These are phyloP conservation scores for Meda fulgida DNA, from an alignment of 2,797 vertebrate genomes.

Conservation along the genomic window DNA sequence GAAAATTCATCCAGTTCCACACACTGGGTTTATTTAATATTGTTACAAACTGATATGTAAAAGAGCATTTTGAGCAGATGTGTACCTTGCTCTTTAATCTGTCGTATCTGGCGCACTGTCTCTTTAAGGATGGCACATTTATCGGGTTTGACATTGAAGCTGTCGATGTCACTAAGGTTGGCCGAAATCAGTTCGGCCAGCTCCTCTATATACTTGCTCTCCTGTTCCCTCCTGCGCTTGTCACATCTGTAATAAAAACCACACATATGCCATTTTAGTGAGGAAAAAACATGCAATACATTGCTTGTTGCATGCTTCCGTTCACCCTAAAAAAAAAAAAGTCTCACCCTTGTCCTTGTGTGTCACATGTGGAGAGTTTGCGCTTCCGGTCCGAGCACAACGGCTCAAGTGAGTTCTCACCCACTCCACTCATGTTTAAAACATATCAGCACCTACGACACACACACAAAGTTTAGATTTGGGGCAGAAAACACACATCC, in stretches of 20 bases:
- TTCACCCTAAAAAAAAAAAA: slow-evolving; percentile 24
- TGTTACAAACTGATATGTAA: slow-evolving; percentile 9
- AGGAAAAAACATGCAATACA: neutral
- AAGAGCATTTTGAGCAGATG: slow-evolving; percentile 1
- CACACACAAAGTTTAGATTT: slow-evolving; percentile 7
- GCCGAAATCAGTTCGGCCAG: slow-evolving; percentile 98
- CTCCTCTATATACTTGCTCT: slow-evolving; percentile 99
- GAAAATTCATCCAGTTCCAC: slow-evolving; percentile 64
- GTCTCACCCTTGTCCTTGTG: slow-evolving; percentile 86
- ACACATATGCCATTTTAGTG: slow-evolving; percentile 13
- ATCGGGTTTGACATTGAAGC: slow-evolving; percentile 99
- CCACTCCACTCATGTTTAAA: slow-evolving; percentile 92
- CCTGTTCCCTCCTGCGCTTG: slow-evolving; percentile 96
- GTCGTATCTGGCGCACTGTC: slow-evolving; percentile 97
- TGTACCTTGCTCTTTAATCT: slow-evolving; percentile 99
- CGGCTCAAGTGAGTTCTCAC: slow-evolving; percentile 91
- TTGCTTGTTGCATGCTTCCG: too few species aligned
- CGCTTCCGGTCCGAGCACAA: slow-evolving; percentile 92
- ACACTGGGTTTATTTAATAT: slow-evolving; percentile 50
- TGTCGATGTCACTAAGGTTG: slow-evolving; percentile 98
- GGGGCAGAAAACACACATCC: slow-evolving; percentile 9
- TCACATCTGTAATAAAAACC: slow-evolving; percentile 83
- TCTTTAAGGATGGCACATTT: slow-evolving; percentile 99
- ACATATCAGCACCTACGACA: slow-evolving; percentile 87
- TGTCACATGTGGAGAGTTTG: slow-evolving; percentile 91